Percentiles rank a stretch among this genome's conserved stretches.
Evolutionary conservation across 2,113 vertebrate species (phyloP).

Genomic region (Turdus rufiventris): DNA sequence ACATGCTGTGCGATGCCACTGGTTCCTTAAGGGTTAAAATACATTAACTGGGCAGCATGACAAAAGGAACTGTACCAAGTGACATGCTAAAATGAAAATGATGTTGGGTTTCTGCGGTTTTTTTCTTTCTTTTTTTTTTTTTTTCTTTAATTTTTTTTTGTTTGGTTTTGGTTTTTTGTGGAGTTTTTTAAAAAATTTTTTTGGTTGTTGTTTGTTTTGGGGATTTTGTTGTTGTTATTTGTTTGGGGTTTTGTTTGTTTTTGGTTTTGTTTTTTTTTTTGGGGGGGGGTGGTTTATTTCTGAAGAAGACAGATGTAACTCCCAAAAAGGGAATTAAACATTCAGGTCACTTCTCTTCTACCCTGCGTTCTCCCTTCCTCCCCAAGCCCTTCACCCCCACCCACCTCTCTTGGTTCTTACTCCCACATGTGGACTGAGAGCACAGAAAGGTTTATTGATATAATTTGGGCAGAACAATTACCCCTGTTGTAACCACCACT

Average conservation of each 20-base stretch:
- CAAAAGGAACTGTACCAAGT: neutral
- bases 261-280: neutral
- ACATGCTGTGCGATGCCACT: neutral
- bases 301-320: neutral
- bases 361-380: neutral
- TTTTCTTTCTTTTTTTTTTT: no score
- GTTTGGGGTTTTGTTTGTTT: no score
- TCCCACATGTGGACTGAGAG: neutral
- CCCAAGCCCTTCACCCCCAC: neutral
- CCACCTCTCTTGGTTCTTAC: neutral
- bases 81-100: neutral
- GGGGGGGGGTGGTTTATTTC: no score
- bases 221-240: no score
- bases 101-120: neutral
- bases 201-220: no score
- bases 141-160: no score
- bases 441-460: conserved; percentile 33
- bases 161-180: no score
- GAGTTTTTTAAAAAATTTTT: no score
- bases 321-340: neutral
- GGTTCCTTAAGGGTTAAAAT: neutral
- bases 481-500: neutral
- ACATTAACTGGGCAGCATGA: neutral
- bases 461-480: neutral
- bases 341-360: neutral